Conservation (phyloP, 1,140 invertebrate species). For the Calephelis virginiensis region DNA sequence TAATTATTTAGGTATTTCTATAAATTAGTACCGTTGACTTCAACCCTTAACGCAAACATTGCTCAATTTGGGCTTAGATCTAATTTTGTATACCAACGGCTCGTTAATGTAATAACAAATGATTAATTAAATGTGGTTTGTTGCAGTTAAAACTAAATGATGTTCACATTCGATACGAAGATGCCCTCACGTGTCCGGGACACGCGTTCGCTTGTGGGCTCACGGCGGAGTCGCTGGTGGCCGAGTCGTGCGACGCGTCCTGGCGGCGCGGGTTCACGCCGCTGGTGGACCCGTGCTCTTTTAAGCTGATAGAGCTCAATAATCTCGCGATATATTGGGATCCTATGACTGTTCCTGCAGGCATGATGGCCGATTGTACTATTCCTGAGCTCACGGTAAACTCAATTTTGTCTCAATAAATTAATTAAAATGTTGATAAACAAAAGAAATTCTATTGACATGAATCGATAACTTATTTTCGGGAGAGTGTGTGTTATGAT, state of each 20-base stretch:
- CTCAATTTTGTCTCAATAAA: background rate
- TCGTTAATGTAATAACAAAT: too few species aligned
- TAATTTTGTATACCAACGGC: too few species aligned
- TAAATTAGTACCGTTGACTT: too few species aligned
- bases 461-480: too few species aligned
- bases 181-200: slow-evolving; percentile 84
- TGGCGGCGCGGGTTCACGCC: slow-evolving; percentile 91
- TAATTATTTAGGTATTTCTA: too few species aligned
- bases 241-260: slow-evolving; percentile 94
- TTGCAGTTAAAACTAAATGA: slow-evolving; percentile 92
- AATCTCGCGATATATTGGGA: slow-evolving; percentile 96
- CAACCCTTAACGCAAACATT: too few species aligned
- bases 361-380: slow-evolving; percentile 84
- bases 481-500: too few species aligned
- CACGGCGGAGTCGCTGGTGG: slow-evolving; percentile 88
- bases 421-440: too few species aligned
- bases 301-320: slow-evolving; percentile 93
- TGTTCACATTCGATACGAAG: slow-evolving; percentile 98
- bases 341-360: slow-evolving; percentile 80
- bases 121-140: too few species aligned
- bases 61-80: too few species aligned
- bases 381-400: slow-evolving; percentile 81
- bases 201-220: slow-evolving; percentile 91
- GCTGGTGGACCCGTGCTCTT: slow-evolving; percentile 82
- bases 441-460: too few species aligned